These are phyloP conservation scores for Ibycter americanus DNA, from an alignment of 2,797 vertebrate genomes.

Conservation along the genomic window DNA sequence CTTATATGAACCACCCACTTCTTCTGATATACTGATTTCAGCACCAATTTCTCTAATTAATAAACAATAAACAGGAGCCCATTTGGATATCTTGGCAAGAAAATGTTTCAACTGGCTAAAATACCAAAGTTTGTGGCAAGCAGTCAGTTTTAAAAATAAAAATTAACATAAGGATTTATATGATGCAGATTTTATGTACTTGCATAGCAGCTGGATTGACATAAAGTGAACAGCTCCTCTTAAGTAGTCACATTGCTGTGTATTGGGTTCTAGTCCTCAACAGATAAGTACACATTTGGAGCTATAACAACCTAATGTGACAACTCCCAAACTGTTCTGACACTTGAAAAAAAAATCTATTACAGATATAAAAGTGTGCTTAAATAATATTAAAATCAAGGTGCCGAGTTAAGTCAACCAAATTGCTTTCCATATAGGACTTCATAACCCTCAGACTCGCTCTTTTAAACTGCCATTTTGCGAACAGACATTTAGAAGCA, in stretches of 20 bases:
- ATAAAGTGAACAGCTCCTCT: background rate
- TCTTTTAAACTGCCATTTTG: background rate
- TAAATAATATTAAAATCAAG: conserved; percentile 21
- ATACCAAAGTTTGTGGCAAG: background rate
- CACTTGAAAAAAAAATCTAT: background rate
- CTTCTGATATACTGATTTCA: background rate
- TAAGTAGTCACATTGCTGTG: background rate
- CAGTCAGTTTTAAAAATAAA: background rate
- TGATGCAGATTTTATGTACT: background rate
- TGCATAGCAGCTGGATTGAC: conserved; percentile 7
- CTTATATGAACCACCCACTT: background rate
- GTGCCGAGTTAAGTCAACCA: background rate
- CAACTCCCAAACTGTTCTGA: background rate
- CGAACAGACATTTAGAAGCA: background rate
- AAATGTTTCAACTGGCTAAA: background rate
- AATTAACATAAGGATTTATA: conserved; percentile 3
- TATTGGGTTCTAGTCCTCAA: background rate
- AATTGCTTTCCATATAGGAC: background rate
- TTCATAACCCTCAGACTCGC: background rate
- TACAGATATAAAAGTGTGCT: background rate
- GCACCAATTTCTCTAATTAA: background rate
- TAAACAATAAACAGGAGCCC: background rate
- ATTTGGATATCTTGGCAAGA: background rate
- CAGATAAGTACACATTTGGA: background rate
- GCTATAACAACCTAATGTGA: background rate